These are phyloP conservation scores for Oscheius sp. DNA, from an alignment of 2,888 invertebrate species.

Conservation along the genomic window DNA sequence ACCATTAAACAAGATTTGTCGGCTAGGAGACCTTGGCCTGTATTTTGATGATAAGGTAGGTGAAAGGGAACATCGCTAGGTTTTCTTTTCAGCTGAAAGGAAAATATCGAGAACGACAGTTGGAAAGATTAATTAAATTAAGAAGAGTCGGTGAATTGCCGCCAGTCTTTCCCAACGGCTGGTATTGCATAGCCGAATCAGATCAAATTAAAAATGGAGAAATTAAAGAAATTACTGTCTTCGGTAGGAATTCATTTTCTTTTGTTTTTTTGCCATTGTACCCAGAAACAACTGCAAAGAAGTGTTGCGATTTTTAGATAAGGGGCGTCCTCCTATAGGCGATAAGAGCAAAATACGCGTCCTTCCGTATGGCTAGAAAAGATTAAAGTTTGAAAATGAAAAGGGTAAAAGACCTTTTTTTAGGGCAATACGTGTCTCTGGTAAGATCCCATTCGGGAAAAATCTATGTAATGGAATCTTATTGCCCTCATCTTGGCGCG, in stretches of 20 bases:
- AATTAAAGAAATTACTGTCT: conserved; percentile 79
- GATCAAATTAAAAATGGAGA: conserved; percentile 77
- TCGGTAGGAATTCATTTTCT: conserved; percentile 78
- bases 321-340: background rate
- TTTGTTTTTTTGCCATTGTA: background rate
- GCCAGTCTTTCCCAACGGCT: conserved; percentile 89
- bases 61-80: background rate
- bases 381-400: background rate
- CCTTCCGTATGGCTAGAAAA: background rate
- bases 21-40: conserved; percentile 54
- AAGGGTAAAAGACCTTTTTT: conserved; percentile 11
- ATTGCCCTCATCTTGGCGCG: conserved; percentile 90
- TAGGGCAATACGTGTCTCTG: conserved; percentile 82
- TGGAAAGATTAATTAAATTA: conserved; percentile 49
- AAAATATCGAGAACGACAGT: conserved; percentile 49
- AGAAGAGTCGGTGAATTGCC: conserved; percentile 79
- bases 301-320: background rate
- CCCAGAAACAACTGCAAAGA: background rate
- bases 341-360: background rate
- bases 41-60: conserved; percentile 53
- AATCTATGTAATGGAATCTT: conserved; percentile 84
- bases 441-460: conserved; percentile 80
- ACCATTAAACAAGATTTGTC: conserved; percentile 52
- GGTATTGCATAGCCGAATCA: conserved; percentile 85
- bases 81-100: conserved; percentile 47